phyloP scores from a whole-genome alignment of 2,888 invertebrate genomes.

The Thumatha senex region DNA sequence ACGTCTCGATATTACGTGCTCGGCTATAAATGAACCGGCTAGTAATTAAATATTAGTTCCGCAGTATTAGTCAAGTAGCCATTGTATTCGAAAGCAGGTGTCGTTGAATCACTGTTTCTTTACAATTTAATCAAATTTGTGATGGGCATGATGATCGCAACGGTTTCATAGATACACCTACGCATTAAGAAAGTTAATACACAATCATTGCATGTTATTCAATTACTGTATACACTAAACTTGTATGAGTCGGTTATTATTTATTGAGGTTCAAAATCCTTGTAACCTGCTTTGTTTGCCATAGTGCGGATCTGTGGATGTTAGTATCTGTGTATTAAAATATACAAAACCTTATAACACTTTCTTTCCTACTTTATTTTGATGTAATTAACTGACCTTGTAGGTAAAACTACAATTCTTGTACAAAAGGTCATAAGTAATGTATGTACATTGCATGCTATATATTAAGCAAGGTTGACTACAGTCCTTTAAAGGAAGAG shows the following conservation, averaged over 20 bases:
- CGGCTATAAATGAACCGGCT: slow-evolving; percentile 68
- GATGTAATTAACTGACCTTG: slow-evolving; percentile 34
- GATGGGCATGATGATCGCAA: slow-evolving; percentile 31
- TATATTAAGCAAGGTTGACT: slow-evolving; percentile 61
- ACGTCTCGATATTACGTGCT: slow-evolving; percentile 58
- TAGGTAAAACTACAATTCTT: slow-evolving; percentile 38
- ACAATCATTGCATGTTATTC: slow-evolving; percentile 30
- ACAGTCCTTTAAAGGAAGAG: slow-evolving; percentile 52
- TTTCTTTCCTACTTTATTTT: slow-evolving; percentile 7
- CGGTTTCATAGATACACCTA: slow-evolving; percentile 47
- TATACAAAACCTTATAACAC: not conserved
- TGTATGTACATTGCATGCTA: slow-evolving; percentile 37
- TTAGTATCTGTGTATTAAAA: not conserved
- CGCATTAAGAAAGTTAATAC: slow-evolving; percentile 51
- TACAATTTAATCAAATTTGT: slow-evolving; percentile 32
- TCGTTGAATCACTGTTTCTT: slow-evolving; percentile 56
- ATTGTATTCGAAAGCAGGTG: slow-evolving; percentile 50
- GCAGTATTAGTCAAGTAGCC: slow-evolving; percentile 54
- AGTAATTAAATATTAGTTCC: slow-evolving; percentile 63
- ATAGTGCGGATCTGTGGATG: slow-evolving; percentile 16
- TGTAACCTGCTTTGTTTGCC: slow-evolving; percentile 21
- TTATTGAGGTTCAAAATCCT: slow-evolving; percentile 20
- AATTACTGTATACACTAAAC: slow-evolving; percentile 14
- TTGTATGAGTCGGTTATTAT: slow-evolving; percentile 24
- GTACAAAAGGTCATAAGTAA: slow-evolving; percentile 43